Evolutionary conservation across 2,888 invertebrate species (phyloP).

Genomic region (Lordiphosa fenestrarum): DNA sequence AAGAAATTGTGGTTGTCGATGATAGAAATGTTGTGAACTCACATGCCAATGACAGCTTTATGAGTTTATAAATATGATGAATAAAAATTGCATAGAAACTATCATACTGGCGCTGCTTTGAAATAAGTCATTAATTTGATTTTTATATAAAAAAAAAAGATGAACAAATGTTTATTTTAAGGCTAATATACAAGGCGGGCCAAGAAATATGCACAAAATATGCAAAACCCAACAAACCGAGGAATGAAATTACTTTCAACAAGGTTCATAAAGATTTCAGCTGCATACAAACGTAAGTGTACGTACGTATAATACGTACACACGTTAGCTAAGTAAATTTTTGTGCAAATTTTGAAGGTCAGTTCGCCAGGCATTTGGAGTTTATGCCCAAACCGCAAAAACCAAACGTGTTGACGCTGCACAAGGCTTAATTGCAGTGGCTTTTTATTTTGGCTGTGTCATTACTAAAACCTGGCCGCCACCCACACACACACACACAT

Average conservation of each 20-base stretch:
- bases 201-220: constrained; percentile 37
- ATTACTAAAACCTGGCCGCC: constrained; percentile 39
- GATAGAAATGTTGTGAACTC: constrained; percentile 39
- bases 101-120: constrained; percentile 18
- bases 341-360: constrained; percentile 46
- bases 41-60: constrained; percentile 27
- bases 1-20: background rate
- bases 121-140: constrained; percentile 26
- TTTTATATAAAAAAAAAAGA: constrained; percentile 6
- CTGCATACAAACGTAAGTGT: too few species aligned
- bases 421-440: background rate
- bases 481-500: constrained; percentile 41
- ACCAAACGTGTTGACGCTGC: background rate
- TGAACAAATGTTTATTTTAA: constrained; percentile 23
- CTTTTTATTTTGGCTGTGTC: constrained; percentile 28
- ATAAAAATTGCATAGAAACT: constrained; percentile 31
- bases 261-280: too few species aligned
- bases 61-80: constrained; percentile 22
- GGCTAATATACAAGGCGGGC: constrained; percentile 22
- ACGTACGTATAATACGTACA: too few species aligned
- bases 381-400: constrained; percentile 37
- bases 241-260: constrained; percentile 40
- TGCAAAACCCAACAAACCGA: constrained; percentile 39
- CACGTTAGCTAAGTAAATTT: too few species aligned
- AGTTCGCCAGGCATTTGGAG: constrained; percentile 44